A percentile compares a stretch with the other conserved stretches of the same genome.
Evolutionary conservation across 35 echinoderm and acorn worm genomes (phyloP).

Genomic region (Patiria miniata): DNA sequence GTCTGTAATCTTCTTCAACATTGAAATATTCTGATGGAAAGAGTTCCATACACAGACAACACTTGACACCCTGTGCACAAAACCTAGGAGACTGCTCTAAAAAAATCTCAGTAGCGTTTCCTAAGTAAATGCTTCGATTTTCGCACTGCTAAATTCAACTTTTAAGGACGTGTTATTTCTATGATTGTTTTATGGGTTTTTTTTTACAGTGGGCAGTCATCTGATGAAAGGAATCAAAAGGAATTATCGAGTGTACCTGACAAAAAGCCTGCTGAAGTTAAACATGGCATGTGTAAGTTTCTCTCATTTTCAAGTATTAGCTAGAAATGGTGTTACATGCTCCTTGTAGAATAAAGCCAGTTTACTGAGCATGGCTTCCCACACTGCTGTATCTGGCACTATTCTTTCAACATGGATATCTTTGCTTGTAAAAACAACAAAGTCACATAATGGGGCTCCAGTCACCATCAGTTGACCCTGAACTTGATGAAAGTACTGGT

Average conservation of each 20-base stretch:
- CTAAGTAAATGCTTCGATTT: no score
- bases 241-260: constrained; percentile 1
- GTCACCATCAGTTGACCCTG: constrained; percentile 26
- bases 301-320: background rate
- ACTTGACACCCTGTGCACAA: no score
- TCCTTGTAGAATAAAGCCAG: background rate
- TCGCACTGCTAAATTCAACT: no score
- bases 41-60: no score
- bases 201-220: background rate
- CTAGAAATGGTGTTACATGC: background rate
- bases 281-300: background rate
- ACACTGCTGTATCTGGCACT: background rate
- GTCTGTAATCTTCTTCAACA: no score
- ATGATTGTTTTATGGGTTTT: background rate
- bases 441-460: constrained; percentile 30
- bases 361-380: background rate
- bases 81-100: no score
- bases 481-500: constrained; percentile 37
- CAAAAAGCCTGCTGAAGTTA: background rate
- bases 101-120: no score
- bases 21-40: no score
- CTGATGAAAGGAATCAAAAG: background rate
- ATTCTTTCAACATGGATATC: constrained; percentile 35
- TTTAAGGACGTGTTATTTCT: background rate
- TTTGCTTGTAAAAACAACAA: constrained; percentile 30